phyloP scores from a whole-genome alignment of 2,113 vertebrate genomes.

The Notothenia rossii region DNA sequence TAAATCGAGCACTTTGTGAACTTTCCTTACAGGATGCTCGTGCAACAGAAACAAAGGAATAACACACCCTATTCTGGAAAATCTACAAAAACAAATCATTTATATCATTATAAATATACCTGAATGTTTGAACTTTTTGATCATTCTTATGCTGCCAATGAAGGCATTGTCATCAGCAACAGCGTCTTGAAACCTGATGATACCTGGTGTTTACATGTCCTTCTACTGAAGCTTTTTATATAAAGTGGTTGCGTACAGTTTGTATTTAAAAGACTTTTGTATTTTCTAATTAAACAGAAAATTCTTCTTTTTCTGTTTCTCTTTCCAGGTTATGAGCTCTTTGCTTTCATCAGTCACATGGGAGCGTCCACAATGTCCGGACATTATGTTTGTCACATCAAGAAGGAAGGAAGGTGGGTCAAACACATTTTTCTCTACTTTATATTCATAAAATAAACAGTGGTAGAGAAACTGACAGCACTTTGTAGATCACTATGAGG shows the following conservation, averaged over 20 bases:
- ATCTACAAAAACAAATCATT: not conserved
- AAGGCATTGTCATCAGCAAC: not conserved
- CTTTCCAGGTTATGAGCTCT: slow-evolving; percentile 92
- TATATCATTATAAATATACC: not conserved
- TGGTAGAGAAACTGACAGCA: not conserved
- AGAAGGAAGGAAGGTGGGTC: slow-evolving; percentile 97
- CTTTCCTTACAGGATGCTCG: not conserved
- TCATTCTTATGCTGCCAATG: not conserved
- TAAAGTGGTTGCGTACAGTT: no score
- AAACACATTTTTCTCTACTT: no score
- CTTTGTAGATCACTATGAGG: not conserved
- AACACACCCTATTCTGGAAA: not conserved
- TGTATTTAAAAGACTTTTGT: not conserved
- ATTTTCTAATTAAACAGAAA: not conserved
- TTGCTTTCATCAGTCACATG: slow-evolving; percentile 99
- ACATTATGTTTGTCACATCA: slow-evolving; percentile 97
- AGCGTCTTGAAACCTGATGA: not conserved
- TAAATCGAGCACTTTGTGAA: not conserved
- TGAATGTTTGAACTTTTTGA: not conserved
- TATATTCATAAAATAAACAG: not conserved
- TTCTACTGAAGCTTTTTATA: not conserved
- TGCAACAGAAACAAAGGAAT: not conserved
- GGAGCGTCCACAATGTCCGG: slow-evolving; percentile 98
- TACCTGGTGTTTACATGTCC: not conserved
- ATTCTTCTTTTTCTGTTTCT: not conserved